Base-by-base conservation (phyloP, 2,113 vertebrate species). In the Gobiocypris rarus region DNA sequence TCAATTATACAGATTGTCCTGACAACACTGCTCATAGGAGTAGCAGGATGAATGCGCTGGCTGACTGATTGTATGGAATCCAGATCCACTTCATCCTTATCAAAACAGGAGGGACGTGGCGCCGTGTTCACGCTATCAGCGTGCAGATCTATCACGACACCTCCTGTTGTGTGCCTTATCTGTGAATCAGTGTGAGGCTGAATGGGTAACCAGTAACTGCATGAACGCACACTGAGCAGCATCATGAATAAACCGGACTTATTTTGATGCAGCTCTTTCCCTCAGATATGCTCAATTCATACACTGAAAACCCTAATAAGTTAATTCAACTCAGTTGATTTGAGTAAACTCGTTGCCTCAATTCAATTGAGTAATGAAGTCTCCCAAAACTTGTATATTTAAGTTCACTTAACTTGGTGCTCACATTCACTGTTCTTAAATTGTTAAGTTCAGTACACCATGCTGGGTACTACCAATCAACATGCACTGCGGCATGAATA, bases 61-160 rank as follows among this genome's bases (percentile, higher is more conserved):
- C 24, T 70, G 63, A 82, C 19, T 50, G 31, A 82, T 1, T 24
- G 7, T 56, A 3, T 1, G 22, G 65, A 70, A 70, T 82, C 80
- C 48, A 24, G 80, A 70, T 82, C 63, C 0, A 1, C 28, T 70
- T 41, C 80, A 70, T 82, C 80, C 80, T 41, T 82, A 41, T 82
- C 63, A 70, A 82, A 82, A 82, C 63, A 71, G 56, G 75, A 50
- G 17, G 28, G 59, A 65, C 17, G 5, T 54, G 80, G 63, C 80
- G 65, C 28, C 80, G 65, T 14, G 31, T 69, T 82, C 65, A 67
- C 6, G 1, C 79, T 82, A 82, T 82, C 80, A 54, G 65, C 7
- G 6, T 38, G 48, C 63, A 82, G 31, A 82, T 82, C 79, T 81
- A 28, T 65, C 78, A 80, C 43, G 26, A 65, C 59, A 80, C 59